These are phyloP conservation scores for Drosophila leonis DNA, from an alignment of 2,888 invertebrate species.

Conservation along the genomic window DNA sequence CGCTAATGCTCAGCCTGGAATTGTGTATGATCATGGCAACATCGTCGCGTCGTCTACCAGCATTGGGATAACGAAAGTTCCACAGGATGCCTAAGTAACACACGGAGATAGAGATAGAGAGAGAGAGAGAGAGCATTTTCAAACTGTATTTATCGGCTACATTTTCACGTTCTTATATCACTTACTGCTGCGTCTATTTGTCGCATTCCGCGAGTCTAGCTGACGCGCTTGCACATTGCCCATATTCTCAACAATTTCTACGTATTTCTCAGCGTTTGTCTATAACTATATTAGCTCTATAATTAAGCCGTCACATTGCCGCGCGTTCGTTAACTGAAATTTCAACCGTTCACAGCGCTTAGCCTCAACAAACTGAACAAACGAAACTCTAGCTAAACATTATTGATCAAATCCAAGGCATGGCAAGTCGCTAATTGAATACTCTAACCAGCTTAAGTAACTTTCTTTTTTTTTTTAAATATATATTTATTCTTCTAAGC, in stretches of 20 bases:
- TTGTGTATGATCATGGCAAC: conserved; percentile 80
- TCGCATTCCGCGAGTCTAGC: conserved; percentile 60
- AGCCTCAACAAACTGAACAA: conserved; percentile 60
- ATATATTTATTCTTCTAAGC: no score
- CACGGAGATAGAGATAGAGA: no score
- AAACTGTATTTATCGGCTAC: background rate
- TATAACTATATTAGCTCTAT: conserved; percentile 42
- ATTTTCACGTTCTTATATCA: background rate
- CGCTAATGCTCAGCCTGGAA: conserved; percentile 86
- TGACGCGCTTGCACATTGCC: conserved; percentile 77
- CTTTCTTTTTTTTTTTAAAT: background rate
- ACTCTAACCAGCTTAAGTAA: conserved; percentile 18
- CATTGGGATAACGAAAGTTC: conserved; percentile 85
- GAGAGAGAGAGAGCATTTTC: background rate
- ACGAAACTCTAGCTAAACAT: conserved; percentile 46
- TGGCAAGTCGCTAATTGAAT: conserved; percentile 14
- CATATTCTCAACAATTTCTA: conserved; percentile 57
- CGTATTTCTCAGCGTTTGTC: conserved; percentile 12
- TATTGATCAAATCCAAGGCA: background rate
- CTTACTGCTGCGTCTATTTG: conserved; percentile 78
- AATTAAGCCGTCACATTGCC: conserved; percentile 56
- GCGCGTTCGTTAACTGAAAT: conserved; percentile 46
- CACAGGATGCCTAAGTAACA: conserved; percentile 84
- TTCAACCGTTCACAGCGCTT: conserved; percentile 56
- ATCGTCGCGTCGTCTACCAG: conserved; percentile 79